A percentile compares a stretch with the other conserved stretches of the same genome.
Evolutionary conservation across 2,113 vertebrate species (phyloP).

Genomic region (Siniperca chuatsi): DNA sequence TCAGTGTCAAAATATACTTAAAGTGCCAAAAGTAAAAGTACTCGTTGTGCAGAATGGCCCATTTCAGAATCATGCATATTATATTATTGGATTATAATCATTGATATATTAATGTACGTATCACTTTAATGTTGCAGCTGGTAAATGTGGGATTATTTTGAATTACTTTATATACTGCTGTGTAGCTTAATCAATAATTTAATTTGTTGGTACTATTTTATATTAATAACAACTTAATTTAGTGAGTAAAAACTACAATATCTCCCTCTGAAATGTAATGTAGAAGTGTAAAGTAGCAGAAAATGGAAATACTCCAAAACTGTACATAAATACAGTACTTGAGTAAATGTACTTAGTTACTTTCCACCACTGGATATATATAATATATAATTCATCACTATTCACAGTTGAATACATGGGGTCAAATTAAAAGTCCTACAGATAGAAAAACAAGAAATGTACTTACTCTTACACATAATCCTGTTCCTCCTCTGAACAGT

Average conservation of each 20-base stretch:
- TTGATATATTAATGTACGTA: not conserved
- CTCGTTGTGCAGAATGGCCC: not conserved
- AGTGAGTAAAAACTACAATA: not conserved
- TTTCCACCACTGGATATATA: not conserved
- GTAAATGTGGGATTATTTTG: not conserved
- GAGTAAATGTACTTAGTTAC: not conserved
- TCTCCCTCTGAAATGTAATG: not conserved
- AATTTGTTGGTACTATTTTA: not conserved
- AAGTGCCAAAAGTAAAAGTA: too few species aligned
- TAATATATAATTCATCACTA: not conserved
- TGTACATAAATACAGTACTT: not conserved
- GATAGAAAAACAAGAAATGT: not conserved
- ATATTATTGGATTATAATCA: not conserved
- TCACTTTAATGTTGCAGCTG: not conserved
- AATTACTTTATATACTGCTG: not conserved
- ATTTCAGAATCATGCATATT: not conserved
- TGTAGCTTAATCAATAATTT: not conserved
- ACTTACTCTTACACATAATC: conserved; percentile 32
- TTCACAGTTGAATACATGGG: not conserved
- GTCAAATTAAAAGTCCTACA: not conserved
- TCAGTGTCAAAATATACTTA: too few species aligned
- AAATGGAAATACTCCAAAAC: not conserved
- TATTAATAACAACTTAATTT: not conserved
- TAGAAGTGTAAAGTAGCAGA: not conserved
- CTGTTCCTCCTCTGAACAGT: conserved; percentile 27